A percentile compares a stretch with the other conserved stretches of the same genome.
phyloP scores from a whole-genome alignment of 2,888 invertebrate genomes.

The Mechanitis messenoides region DNA sequence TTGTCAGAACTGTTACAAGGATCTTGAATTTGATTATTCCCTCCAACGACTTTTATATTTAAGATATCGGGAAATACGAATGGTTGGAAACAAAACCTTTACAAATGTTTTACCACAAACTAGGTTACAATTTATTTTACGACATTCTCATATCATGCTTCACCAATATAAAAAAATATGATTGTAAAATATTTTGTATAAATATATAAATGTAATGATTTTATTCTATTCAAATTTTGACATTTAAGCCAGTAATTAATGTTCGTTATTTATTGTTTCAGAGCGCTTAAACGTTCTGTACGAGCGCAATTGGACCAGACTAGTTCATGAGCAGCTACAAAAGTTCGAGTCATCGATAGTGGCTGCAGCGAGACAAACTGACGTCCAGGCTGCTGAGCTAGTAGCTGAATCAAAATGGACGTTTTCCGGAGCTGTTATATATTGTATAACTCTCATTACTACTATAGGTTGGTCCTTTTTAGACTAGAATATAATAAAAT shows the following conservation, averaged over 20 bases:
- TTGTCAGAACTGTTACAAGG: too few relatives aligned
- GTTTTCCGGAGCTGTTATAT: slow-evolving; percentile 88
- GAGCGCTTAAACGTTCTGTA: slow-evolving; percentile 88
- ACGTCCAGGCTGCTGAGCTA: slow-evolving; percentile 53
- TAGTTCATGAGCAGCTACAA: slow-evolving; percentile 85
- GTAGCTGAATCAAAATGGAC: slow-evolving; percentile 82
- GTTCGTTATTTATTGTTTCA: slow-evolving; percentile 53
- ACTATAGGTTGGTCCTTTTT: slow-evolving; percentile 84
- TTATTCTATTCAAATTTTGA: background rate
- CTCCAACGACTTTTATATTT: too few relatives aligned
- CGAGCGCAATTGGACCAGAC: slow-evolving; percentile 88
- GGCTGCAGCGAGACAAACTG: slow-evolving; percentile 80
- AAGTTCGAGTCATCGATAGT: slow-evolving; percentile 88
- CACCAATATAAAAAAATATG: too few relatives aligned
- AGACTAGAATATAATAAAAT: too few relatives aligned
- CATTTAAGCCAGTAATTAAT: background rate
- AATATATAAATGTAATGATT: too few relatives aligned
- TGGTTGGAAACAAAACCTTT: too few relatives aligned
- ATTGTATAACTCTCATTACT: slow-evolving; percentile 91
- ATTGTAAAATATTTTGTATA: too few relatives aligned
- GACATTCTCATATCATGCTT: too few relatives aligned
- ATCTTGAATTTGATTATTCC: too few relatives aligned
- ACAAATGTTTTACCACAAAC: too few relatives aligned
- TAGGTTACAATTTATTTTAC: too few relatives aligned
- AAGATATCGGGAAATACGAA: too few relatives aligned